Evolutionary conservation across 1,140 invertebrate species (phyloP), one percentile per base, ranked within the genome.

Genomic region (Acromyrmex charruanus): DNA sequence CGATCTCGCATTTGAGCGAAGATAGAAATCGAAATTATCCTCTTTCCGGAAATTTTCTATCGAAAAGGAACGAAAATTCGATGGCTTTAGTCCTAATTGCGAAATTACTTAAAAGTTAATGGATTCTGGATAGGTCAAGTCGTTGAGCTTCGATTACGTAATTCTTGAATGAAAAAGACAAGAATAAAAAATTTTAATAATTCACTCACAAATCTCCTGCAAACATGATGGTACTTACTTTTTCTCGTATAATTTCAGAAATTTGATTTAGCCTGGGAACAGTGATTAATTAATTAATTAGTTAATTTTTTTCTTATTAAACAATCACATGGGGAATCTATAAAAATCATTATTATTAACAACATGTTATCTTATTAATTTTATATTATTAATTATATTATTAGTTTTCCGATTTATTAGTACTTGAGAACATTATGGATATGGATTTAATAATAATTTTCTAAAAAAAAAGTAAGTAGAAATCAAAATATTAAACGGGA

Each of bases 11-110:
- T 61, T 58, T 59, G 44, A 68, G 14, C 65, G n/a, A 58, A 28
- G 35, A 10, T 44, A 35, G 51, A 71, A 58, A 81, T 35, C 51
- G 80, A 74, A 82, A 82, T 82, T 72, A 39, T 82, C 68, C 55
- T 16, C 51, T 35, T 71, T 35, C 21, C 51, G 16, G 51, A 71
- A 71, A 31, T 72, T 21, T 81, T 39, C 31, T n/a, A 28, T 44
- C 79, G 51, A 44, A 81, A 39, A 31, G 16, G 65, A 66, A 28
- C 35, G 79, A 82, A 82, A 74, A 82, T 82, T 74, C 55, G 68
- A 49, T 61, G 53, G 35, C 39, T 12, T 44, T 3, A 35, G 16
- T 59, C 21, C 18, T 74, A 74, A 72, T 82, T 61, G 28, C 35
- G 35, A 61, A 61, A 82, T 82, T 82, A 53, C 39, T 82, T 39